Evolutionary conservation across 2,888 invertebrate species (phyloP), one percentile per base, ranked within the genome.

Genomic region (Sabatieria punctata): DNA sequence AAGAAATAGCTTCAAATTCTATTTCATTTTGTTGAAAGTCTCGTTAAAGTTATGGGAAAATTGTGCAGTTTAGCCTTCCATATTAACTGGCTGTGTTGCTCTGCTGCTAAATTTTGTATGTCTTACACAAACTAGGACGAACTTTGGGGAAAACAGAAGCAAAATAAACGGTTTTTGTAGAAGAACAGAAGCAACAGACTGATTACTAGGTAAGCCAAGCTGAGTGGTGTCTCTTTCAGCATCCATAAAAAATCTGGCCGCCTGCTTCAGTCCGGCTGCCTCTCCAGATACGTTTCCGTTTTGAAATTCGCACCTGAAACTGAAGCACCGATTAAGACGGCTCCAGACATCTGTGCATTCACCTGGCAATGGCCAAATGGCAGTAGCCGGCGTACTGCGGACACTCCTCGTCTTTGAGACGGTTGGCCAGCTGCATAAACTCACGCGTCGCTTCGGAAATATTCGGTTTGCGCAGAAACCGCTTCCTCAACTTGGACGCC

Each of bases 391-490:
- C 48, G 35, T 48, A 48, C 3, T 30, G 4, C 3, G 13, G 23
- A 25, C 48, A 48, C n/a, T 45, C 44, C n/a, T 48, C 48, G 2
- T 48, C 44, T 13, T 33, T n/a, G 18, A 44, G 19, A 13, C 45
- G 33, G 2, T 6, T 11, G 3, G 46, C 37, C 37, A 49, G 25
- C 15, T 22, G 2, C 13, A 2, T 2, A 23, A 42, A 46, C 21
- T 46, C 41, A 18, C 42, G 35, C 2, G 22, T 30, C 24, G 49
- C 49, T 18, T 49, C 49, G 13, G 46, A 41, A 2, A 46, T 23
- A 35, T 49, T 49, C 15, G 49, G 49, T 24, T 46, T 49, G n/a
- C 49, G 49, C 35, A 49, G 25, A 41, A 49, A 49, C 4, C 49
- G 40, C 41, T 38, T 36, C 19, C 46, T 47, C 39, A 48, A 24